Percentiles rank a stretch among this genome's conserved stretches.
Conservation (phyloP, 2,113 vertebrate species). For the Aplodontia rufa region DNA sequence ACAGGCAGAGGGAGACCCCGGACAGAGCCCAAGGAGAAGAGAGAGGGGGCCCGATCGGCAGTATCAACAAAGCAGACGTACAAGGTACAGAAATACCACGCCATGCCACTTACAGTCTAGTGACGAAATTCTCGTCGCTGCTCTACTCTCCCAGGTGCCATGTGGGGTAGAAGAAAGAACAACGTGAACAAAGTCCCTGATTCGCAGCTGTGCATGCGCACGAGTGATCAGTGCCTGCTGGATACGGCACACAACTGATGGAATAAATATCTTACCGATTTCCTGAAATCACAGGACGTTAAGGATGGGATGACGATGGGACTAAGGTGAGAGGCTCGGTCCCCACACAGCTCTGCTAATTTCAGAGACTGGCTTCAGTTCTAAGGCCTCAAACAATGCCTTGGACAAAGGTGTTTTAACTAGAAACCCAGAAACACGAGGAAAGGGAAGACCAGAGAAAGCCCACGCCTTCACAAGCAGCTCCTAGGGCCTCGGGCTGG, state of each 20-base stretch:
- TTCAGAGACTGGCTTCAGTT: background rate
- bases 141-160: background rate
- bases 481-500: background rate
- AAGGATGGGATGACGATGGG: rapidly evolving
- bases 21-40: background rate
- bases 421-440: background rate
- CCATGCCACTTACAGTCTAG: background rate
- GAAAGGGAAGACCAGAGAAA: background rate
- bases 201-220: background rate
- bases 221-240: rapidly evolving
- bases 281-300: background rate
- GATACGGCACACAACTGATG: background rate
- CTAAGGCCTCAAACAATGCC: background rate
- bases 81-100: background rate
- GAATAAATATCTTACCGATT: background rate
- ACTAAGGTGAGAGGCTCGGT: rapidly evolving
- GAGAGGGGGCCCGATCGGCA: rapidly evolving
- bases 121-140: background rate
- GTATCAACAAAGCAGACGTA: rapidly evolving
- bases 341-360: rapidly evolving
- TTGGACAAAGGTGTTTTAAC: background rate
- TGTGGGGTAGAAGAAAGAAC: background rate
- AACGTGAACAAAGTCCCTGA: background rate
- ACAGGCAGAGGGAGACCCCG: rapidly evolving
- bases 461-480: background rate